Conservation (phyloP, 2,888 invertebrate genomes). For the Baronia brevicornis region DNA sequence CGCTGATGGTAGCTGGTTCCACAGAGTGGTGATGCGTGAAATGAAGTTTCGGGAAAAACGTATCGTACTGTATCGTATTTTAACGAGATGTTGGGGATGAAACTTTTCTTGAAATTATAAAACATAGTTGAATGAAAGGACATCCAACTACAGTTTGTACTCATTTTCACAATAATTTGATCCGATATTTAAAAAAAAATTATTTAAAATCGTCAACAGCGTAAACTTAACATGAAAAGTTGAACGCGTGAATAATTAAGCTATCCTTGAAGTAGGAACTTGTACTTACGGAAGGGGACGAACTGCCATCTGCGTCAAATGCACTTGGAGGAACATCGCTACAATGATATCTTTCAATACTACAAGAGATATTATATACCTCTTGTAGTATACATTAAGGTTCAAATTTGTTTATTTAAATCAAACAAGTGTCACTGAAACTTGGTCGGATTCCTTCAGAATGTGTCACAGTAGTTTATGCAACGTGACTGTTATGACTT, state of each 20-base stretch:
- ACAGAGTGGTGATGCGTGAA: too few species aligned
- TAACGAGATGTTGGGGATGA: too few species aligned
- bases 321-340: slow-evolving; percentile 26
- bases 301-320: slow-evolving; percentile 49
- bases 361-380: background rate
- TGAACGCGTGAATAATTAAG: slow-evolving; percentile 45
- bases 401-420: background rate
- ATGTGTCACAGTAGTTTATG: slow-evolving; percentile 16
- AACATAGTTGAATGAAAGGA: too few species aligned
- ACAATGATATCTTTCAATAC: slow-evolving; percentile 1
- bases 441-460: slow-evolving; percentile 9
- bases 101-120: too few species aligned
- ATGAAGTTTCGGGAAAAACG: too few species aligned
- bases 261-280: slow-evolving; percentile 28
- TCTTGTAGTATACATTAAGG: background rate
- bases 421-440: background rate
- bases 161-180: too few species aligned
- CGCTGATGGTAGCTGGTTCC: too few species aligned
- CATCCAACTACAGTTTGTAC: too few species aligned
- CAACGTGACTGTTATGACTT: slow-evolving; percentile 15
- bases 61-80: too few species aligned
- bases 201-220: too few species aligned
- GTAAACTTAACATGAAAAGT: slow-evolving; percentile 16
- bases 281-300: slow-evolving; percentile 32
- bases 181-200: too few species aligned